Percentiles rank a stretch among this genome's conserved stretches.
Conservation (phyloP, 2,797 vertebrate species). For the Tarsius wallacei region DNA sequence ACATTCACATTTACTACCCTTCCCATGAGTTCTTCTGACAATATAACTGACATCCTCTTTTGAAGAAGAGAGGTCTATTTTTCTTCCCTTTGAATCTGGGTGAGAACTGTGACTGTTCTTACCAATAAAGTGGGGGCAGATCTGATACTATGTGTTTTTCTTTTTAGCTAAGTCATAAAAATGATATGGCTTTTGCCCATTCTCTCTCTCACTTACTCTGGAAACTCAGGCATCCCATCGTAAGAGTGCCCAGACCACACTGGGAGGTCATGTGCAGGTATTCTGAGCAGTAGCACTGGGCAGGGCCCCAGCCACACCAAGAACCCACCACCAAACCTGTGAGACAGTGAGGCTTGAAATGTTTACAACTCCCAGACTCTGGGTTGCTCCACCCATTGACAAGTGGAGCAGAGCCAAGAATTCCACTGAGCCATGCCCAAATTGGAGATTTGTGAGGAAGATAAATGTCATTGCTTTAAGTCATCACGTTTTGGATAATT, state of each 20-base stretch:
- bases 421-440: background rate
- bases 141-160: background rate
- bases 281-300: background rate
- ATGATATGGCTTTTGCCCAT: background rate
- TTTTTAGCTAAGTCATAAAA: background rate
- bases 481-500: background rate
- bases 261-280: background rate
- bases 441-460: background rate
- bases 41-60: background rate
- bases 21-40: background rate
- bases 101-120: background rate
- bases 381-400: background rate
- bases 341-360: background rate
- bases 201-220: background rate
- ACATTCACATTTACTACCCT: background rate
- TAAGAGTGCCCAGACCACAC: background rate
- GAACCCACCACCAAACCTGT: too few species aligned
- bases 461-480: background rate
- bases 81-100: background rate
- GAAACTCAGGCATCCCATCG: background rate
- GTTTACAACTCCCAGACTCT: background rate
- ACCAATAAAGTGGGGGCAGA: background rate
- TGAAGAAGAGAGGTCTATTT: background rate
- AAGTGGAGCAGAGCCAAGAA: background rate
- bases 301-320: background rate